These are phyloP conservation scores for Maconellicoccus hirsutus DNA, from an alignment of 1,140 invertebrate species.

Conservation along the genomic window DNA sequence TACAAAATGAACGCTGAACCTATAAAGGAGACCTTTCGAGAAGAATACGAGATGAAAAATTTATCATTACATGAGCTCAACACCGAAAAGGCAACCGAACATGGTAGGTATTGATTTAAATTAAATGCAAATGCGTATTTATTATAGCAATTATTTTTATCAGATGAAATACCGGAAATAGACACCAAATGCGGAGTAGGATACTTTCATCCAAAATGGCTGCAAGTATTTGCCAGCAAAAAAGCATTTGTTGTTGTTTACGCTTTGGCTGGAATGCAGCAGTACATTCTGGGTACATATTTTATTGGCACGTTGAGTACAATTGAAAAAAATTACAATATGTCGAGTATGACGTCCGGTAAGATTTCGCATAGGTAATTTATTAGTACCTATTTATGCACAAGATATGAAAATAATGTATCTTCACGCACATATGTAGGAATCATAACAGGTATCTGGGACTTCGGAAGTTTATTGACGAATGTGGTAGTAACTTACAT, in stretches of 20 bases:
- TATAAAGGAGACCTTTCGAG: too few relatives aligned
- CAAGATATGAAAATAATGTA: too few relatives aligned
- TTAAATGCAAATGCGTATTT: too few relatives aligned
- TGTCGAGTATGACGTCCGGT: slow-evolving; percentile 62
- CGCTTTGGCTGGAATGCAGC: slow-evolving; percentile 56
- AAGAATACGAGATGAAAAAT: too few relatives aligned
- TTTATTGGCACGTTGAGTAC: slow-evolving; percentile 67
- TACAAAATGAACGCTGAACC: too few relatives aligned
- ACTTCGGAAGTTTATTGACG: slow-evolving; percentile 45
- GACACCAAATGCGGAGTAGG: slow-evolving; percentile 52
- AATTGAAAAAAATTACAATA: slow-evolving; percentile 67
- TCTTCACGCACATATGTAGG: too few relatives aligned
- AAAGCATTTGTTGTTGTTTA: slow-evolving; percentile 61
- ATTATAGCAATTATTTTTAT: not conserved
- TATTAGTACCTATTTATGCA: too few relatives aligned
- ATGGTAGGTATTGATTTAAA: too few relatives aligned
- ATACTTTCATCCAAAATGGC: slow-evolving; percentile 41
- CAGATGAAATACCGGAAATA: slow-evolving; percentile 31
- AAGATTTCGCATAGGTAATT: too few relatives aligned
- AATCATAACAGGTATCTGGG: slow-evolving; percentile 59
- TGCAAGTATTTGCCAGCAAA: slow-evolving; percentile 60
- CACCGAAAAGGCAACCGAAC: too few relatives aligned
- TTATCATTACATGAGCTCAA: too few relatives aligned
- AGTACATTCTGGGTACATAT: slow-evolving; percentile 62
- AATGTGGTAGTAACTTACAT: slow-evolving; percentile 52